A percentile compares a stretch with the other conserved stretches of the same genome.
phyloP scores from a whole-genome alignment of 2,113 vertebrate genomes.

The Podilymbus podiceps region DNA sequence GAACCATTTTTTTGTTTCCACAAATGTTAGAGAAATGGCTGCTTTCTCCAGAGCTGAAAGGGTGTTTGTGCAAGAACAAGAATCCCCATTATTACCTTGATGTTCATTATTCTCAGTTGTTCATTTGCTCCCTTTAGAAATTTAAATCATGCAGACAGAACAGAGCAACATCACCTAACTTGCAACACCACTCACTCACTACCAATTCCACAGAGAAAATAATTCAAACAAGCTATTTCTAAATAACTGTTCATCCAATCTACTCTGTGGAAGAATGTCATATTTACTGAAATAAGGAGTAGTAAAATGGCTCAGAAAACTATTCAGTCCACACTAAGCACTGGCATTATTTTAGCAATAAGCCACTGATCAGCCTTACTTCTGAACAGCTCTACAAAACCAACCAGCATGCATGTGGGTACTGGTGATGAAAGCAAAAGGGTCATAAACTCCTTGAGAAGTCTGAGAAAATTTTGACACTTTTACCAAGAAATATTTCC shows the following conservation, averaged over 20 bases:
- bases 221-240: neutral
- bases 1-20: conserved; percentile 13
- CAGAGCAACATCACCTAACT: neutral
- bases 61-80: conserved; percentile 25
- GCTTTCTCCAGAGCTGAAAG: conserved; percentile 40
- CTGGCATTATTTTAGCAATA: neutral
- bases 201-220: neutral
- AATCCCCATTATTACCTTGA: conserved; percentile 14
- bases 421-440: neutral
- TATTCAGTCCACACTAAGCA: neutral
- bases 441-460: neutral
- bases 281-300: neutral
- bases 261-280: neutral
- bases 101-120: neutral
- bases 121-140: conserved; percentile 5
- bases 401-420: neutral
- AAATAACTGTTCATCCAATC: neutral
- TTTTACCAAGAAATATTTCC: neutral
- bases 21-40: conserved; percentile 2
- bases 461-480: neutral
- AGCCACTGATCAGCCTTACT: neutral
- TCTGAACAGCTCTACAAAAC: neutral
- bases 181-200: neutral
- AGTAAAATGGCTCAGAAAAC: neutral
- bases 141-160: neutral